phyloP scores from a whole-genome alignment of 2,888 invertebrate species.

The Drosophila diplacantha region DNA sequence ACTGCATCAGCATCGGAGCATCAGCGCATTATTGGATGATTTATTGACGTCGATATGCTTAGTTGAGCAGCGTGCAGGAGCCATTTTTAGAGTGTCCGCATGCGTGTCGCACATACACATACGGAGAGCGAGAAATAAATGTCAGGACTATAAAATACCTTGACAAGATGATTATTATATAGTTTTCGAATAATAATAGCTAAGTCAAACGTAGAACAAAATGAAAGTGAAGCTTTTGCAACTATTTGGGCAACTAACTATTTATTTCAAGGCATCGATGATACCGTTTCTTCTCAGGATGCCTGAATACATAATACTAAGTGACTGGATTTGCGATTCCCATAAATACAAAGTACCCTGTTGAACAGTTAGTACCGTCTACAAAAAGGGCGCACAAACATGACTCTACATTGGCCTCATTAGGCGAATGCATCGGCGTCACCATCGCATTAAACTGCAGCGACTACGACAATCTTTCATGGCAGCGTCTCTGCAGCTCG shows the following conservation, averaged over 20 bases:
- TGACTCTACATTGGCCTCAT: conserved; percentile 57
- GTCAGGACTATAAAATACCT: conserved; percentile 12
- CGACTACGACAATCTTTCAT: conserved; percentile 22
- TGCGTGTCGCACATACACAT: conserved; percentile 27
- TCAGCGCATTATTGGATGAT: conserved; percentile 76
- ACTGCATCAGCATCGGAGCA: conserved; percentile 47
- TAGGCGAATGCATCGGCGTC: conserved; percentile 49
- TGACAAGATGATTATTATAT: too few relatives aligned
- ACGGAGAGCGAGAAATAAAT: not conserved
- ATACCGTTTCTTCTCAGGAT: not conserved
- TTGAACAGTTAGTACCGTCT: not conserved
- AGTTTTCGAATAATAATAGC: not conserved
- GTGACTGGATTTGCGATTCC: too few relatives aligned
- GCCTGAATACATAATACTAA: too few relatives aligned
- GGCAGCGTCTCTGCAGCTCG: conserved; percentile 5
- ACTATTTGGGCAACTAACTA: not conserved
- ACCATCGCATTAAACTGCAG: conserved; percentile 35
- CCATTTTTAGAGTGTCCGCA: conserved; percentile 58
- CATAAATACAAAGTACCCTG: not conserved
- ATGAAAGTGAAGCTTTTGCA: not conserved
- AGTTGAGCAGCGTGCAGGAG: conserved; percentile 67
- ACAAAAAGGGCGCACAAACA: conserved; percentile 27
- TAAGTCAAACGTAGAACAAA: not conserved
- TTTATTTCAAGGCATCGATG: not conserved
- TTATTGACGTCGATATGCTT: conserved; percentile 77